A percentile compares a stretch with the other conserved stretches of the same genome.
Conservation (phyloP, 2,113 vertebrate species). For the cat (Felis catus) region DNA sequence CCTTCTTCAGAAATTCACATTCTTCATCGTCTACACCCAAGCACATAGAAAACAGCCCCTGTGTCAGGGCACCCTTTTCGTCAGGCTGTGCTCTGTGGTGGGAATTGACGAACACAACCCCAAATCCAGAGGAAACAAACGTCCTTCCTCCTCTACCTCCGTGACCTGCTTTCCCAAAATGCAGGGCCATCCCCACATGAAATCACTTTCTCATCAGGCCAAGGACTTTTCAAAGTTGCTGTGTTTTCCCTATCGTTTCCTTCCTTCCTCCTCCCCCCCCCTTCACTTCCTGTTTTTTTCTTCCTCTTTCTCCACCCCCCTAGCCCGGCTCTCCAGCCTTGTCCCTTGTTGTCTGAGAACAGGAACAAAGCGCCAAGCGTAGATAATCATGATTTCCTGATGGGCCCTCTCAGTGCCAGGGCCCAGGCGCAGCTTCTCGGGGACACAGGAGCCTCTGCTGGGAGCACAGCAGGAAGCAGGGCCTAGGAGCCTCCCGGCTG, state of each 20-base stretch:
- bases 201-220: slow-evolving; percentile 62
- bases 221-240: slow-evolving; percentile 52
- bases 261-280: slow-evolving; percentile 20
- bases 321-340: slow-evolving; percentile 29
- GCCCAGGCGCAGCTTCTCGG: background rate
- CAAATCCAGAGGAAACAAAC: background rate
- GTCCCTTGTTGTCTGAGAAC: slow-evolving; percentile 57
- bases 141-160: background rate
- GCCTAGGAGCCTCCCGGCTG: background rate
- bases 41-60: background rate
- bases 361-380: slow-evolving; percentile 55
- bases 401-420: background rate
- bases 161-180: background rate
- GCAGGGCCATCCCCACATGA: background rate
- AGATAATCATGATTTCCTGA: slow-evolving; percentile 69
- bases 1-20: background rate
- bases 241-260: slow-evolving; percentile 75
- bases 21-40: background rate
- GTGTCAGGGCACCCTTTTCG: background rate
- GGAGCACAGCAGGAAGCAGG: background rate
- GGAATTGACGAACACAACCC: background rate
- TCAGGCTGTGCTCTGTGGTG: background rate
- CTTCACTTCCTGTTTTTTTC: slow-evolving; percentile 77
- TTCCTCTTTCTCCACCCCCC: slow-evolving; percentile 75
- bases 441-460: background rate